Conservation (phyloP, 2,113 vertebrate species). For the Sisor rabdophorus region DNA sequence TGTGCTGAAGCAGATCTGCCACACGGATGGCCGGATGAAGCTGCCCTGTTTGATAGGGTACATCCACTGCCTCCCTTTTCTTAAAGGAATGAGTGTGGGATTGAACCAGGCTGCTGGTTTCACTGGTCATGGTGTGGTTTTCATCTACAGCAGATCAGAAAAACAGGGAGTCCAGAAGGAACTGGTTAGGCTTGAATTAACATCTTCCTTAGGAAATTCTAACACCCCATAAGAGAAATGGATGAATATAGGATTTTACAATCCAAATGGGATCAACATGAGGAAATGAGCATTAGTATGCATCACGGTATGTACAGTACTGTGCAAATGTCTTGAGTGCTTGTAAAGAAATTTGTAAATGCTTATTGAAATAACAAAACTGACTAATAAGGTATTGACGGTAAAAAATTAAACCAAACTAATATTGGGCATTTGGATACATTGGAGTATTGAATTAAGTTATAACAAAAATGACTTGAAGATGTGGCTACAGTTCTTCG, state of each 20-base stretch:
- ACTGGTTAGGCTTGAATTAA: conserved; percentile 16
- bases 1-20: conserved; percentile 94
- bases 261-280: conserved; percentile 43
- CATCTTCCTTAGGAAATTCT: conserved; percentile 7
- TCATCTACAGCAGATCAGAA: conserved; percentile 73
- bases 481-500: not conserved
- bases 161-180: conserved; percentile 1
- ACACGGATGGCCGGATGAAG: conserved; percentile 94
- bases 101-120: conserved; percentile 89
- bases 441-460: not conserved
- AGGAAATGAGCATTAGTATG: conserved; percentile 40
- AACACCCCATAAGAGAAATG: conserved; percentile 28
- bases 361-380: not conserved
- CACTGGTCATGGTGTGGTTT: conserved; percentile 88
- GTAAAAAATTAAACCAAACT: not conserved
- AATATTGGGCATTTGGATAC: not conserved
- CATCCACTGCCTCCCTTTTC: conserved; percentile 82
- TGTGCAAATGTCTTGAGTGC: conserved; percentile 7
- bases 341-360: not conserved
- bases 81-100: conserved; percentile 82
- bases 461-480: not conserved
- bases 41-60: conserved; percentile 92
- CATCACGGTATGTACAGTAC: conserved; percentile 17
- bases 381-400: not conserved
- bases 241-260: conserved; percentile 38